Evolutionary conservation across 1,140 invertebrate genomes (phyloP).

Genomic region (Galleria mellonella): DNA sequence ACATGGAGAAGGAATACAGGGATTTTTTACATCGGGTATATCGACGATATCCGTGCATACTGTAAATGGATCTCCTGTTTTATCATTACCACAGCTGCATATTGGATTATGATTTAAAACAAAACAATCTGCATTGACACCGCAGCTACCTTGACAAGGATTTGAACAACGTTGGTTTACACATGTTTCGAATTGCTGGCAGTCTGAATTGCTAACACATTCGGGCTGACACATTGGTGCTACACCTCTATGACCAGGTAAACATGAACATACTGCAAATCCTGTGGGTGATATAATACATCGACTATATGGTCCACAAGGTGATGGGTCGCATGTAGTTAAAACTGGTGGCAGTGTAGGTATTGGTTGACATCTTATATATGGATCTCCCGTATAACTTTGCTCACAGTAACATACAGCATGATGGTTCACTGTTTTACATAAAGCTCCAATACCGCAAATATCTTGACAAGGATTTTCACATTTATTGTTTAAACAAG

Average conservation of each 20-base stretch:
- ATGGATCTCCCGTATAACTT: conserved; percentile 85
- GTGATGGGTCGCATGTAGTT: conserved; percentile 82
- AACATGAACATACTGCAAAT: conserved; percentile 85
- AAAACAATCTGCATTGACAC: conserved; percentile 81
- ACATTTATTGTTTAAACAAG: conserved; percentile 88
- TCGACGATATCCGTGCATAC: conserved; percentile 77
- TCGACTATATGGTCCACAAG: conserved; percentile 86
- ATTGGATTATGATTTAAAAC: conserved; percentile 89
- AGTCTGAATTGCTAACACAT: conserved; percentile 87
- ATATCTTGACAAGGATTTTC: conserved; percentile 84
- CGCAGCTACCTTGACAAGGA: conserved; percentile 87
- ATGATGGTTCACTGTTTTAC: conserved; percentile 84
- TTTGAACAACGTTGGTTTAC: conserved; percentile 86
- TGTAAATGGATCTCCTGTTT: conserved; percentile 87
- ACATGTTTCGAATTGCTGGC: conserved; percentile 84
- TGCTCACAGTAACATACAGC: conserved; percentile 86
- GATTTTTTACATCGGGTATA: conserved; percentile 74
- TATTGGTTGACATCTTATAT: conserved; percentile 80
- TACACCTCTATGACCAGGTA: conserved; percentile 85
- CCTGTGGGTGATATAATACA: conserved; percentile 82
- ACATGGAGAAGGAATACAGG: conserved; percentile 87
- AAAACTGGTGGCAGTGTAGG: conserved; percentile 52
- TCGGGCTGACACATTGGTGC: conserved; percentile 87
- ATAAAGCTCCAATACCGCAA: conserved; percentile 85
- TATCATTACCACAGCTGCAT: conserved; percentile 83